Conservation (phyloP, 2,797 vertebrate genomes). For the Anguilla anguilla region DNA sequence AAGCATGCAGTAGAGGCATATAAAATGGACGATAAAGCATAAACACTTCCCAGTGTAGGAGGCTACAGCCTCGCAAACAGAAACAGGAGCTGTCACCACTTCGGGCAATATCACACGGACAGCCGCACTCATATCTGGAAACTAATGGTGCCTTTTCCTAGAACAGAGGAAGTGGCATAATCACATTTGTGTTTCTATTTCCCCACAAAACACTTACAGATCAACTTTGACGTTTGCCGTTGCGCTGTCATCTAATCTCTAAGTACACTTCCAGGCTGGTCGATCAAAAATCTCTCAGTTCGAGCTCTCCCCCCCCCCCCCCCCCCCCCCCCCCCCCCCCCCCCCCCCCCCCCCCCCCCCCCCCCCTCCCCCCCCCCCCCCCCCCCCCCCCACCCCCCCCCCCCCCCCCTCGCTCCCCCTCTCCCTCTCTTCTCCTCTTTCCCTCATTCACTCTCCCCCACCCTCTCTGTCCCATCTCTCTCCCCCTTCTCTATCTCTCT, state of each 20-base stretch:
- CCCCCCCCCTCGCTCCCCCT: too few species aligned
- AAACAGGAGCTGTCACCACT: neutral
- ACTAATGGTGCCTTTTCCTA: neutral
- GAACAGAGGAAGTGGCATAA: neutral
- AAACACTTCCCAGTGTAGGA: neutral
- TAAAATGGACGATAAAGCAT: neutral
- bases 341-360: too few species aligned
- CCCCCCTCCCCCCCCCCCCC: too few species aligned
- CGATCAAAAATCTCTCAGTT: neutral
- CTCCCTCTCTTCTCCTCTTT: neutral
- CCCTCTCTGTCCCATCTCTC: neutral
- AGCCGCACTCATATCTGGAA: neutral
- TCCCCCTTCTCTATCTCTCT: neutral
- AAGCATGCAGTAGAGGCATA: neutral
- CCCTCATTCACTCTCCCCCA: neutral
- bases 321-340: too few species aligned
- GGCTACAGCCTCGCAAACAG: neutral
- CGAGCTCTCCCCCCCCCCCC: neutral
- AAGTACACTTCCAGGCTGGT: neutral
- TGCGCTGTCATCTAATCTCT: neutral
- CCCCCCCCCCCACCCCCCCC: too few species aligned
- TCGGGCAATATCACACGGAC: neutral
- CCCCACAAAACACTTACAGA: constrained; percentile 3
- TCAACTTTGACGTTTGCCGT: neutral
- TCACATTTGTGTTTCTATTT: neutral